Conservation (phyloP, 1,140 invertebrate species). For the Palaemon carinicauda region DNA sequence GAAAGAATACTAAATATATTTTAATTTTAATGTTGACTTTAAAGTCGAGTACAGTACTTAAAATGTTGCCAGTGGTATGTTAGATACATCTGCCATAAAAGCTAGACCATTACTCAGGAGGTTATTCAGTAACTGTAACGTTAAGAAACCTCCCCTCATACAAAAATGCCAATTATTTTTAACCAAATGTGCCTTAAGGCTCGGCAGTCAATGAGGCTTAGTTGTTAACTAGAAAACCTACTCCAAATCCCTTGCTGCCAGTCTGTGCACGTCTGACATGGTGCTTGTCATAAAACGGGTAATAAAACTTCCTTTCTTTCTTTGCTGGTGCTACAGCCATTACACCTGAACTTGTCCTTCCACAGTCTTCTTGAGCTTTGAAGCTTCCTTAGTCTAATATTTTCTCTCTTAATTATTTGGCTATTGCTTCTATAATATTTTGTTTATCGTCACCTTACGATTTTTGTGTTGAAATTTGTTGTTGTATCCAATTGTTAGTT, state of each 20-base stretch:
- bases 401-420: too few species aligned
- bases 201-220: neutral
- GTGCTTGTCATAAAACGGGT: slow-evolving; percentile 47
- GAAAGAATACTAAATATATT: too few species aligned
- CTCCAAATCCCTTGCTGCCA: neutral
- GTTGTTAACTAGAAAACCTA: neutral
- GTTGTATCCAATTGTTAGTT: too few species aligned
- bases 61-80: too few species aligned
- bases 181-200: neutral
- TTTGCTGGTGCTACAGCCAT: slow-evolving; percentile 25
- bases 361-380: too few species aligned
- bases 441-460: too few species aligned
- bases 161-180: neutral
- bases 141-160: neutral
- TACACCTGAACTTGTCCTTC: too few species aligned
- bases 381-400: too few species aligned
- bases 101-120: neutral
- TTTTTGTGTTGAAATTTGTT: too few species aligned
- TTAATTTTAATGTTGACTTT: too few species aligned
- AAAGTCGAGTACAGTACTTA: too few species aligned
- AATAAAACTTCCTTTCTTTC: slow-evolving; percentile 10
- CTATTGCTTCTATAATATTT: too few species aligned
- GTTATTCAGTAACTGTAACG: neutral
- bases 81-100: neutral
- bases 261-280: slow-evolving; percentile 13